Evolutionary conservation across 1,140 invertebrate genomes (phyloP).

Genomic region (Bathynomus jamesi): DNA sequence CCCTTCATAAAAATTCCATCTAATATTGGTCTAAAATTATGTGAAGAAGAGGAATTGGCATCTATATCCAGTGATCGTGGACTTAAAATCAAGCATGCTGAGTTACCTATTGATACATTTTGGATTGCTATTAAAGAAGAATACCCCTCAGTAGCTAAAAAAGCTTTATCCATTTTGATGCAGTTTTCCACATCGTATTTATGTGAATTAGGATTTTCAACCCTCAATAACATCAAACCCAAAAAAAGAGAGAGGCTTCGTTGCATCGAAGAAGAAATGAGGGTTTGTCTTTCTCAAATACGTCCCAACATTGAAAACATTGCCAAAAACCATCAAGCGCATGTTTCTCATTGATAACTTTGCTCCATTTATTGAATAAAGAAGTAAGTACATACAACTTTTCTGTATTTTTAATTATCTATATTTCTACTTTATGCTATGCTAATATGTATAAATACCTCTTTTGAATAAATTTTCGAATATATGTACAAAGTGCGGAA

Average conservation of each 20-base stretch:
- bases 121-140: background rate
- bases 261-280: background rate
- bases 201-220: background rate
- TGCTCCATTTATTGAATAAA: too few relatives aligned
- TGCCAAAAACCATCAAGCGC: background rate
- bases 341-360: conserved; percentile 3
- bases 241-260: conserved; percentile 1
- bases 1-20: background rate
- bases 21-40: background rate
- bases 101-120: background rate
- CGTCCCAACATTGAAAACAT: conserved; percentile 2
- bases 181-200: background rate
- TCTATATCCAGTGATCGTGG: too few relatives aligned
- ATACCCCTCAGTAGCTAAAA: background rate
- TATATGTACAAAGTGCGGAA: too few relatives aligned
- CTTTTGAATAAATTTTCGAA: too few relatives aligned
- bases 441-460: too few relatives aligned
- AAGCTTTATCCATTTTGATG: background rate
- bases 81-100: background rate
- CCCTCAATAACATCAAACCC: background rate
- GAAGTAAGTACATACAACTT: too few relatives aligned
- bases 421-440: too few relatives aligned
- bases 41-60: background rate
- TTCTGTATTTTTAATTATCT: too few relatives aligned
- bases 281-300: background rate